phyloP scores from a whole-genome alignment of 2,113 vertebrate species.

The Corythoichthys intestinalis region DNA sequence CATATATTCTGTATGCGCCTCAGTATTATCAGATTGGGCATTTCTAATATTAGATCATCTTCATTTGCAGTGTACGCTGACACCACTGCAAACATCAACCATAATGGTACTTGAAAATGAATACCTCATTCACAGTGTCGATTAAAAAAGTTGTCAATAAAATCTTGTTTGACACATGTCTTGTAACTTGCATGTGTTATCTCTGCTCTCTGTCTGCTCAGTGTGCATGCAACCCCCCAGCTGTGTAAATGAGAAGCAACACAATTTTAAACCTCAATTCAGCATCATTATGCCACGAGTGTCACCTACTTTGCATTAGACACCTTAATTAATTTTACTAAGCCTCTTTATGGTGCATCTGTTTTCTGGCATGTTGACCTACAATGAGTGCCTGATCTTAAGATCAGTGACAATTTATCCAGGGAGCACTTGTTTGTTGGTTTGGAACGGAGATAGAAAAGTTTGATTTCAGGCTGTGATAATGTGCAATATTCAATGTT shows the following conservation, averaged over 20 bases:
- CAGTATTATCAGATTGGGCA: neutral
- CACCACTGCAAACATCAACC: neutral
- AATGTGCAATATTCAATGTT: neutral
- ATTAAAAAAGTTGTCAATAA: neutral
- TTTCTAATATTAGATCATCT: neutral
- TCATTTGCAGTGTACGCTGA: neutral
- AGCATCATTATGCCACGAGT: neutral
- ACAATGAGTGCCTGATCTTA: constrained; percentile 9
- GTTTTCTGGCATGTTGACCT: constrained; percentile 6
- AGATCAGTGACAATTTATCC: neutral
- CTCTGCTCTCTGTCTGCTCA: neutral
- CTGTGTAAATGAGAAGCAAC: neutral
- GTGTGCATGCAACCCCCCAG: neutral
- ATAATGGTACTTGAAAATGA: neutral
- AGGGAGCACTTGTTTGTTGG: neutral
- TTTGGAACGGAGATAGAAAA: neutral
- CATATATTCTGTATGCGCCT: neutral
- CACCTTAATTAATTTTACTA: constrained; percentile 5
- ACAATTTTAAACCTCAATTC: neutral
- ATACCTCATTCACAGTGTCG: neutral
- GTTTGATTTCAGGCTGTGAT: neutral
- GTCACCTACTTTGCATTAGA: neutral
- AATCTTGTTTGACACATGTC: neutral
- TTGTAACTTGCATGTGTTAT: neutral
- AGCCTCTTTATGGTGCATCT: constrained; percentile 4